Percentiles rank a stretch among this genome's conserved stretches.
Conservation (phyloP, 1,140 invertebrate genomes). For the Conus ventricosus region DNA sequence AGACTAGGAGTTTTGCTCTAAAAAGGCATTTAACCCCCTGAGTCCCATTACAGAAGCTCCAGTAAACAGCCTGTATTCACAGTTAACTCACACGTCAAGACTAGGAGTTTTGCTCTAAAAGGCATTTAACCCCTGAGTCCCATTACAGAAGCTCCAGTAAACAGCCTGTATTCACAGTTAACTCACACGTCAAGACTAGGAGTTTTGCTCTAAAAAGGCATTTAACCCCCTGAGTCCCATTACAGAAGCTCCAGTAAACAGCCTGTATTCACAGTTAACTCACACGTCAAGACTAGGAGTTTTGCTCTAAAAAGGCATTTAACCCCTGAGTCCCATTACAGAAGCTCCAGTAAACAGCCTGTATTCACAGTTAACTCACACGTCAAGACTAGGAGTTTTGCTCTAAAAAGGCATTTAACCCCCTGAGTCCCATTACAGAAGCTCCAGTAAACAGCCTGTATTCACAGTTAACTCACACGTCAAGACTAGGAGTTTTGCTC, state of each 20-base stretch:
- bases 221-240: slow-evolving; percentile 28
- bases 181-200: too few species aligned
- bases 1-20: too few species aligned
- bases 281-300: too few species aligned
- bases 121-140: slow-evolving; percentile 26
- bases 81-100: too few species aligned
- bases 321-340: slow-evolving; percentile 5
- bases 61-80: too few species aligned
- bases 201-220: neutral
- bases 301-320: neutral
- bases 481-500: too few species aligned
- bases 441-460: too few species aligned
- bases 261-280: too few species aligned
- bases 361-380: too few species aligned
- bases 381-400: neutral
- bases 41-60: neutral
- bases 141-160: neutral
- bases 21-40: slow-evolving; percentile 19
- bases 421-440: neutral
- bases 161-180: too few species aligned
- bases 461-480: too few species aligned
- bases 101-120: neutral
- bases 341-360: neutral
- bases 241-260: neutral
- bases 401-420: slow-evolving; percentile 7